Evolutionary conservation across 2,797 vertebrate species (phyloP), one percentile per base, ranked within the genome.

Genomic region (Aselliscus stoliczkanus): DNA sequence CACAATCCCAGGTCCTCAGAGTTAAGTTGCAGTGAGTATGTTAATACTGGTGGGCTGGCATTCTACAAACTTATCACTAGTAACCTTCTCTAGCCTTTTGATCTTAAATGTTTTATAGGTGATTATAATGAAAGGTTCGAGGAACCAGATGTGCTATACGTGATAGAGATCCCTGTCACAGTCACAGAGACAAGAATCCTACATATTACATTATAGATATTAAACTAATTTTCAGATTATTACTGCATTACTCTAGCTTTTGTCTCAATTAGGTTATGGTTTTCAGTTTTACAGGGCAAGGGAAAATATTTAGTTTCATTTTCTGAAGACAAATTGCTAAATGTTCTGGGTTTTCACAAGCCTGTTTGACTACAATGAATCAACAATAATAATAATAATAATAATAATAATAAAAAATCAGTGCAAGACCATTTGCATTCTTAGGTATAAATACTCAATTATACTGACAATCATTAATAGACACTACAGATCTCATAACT

Each of bases 11-110:
- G 50, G 42, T 27, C 82, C 73, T 81, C 42, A 58, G 31, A 96
- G 64, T 39, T 52, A 56, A 72, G 65, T 7, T 27, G 5, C 47
- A 76, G 80, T 54, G 72, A 93, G 56, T 25, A 92, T 52, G 12
- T 88, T 88, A 60, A 34, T 90, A 94, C 44, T 95, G 95, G 93
- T 93, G 92, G 76, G 60, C 88, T 96, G 96, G 93, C 76, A 56
- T 34, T 96, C 96, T 90, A 96, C 76, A 87, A 58, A 44, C n/a
- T 92, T 84, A 77, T 89, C 62, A 64, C 14, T 94, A 72, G 89
- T 37, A 96, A 88, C 56, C 52, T 88, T 79, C 11, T 92, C 64
- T 77, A 80, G 90, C 34, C 70, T 93, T 96, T 85, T 95, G 58
- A 96, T 94, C 75, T 93, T 87, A 96, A 88, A 77, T 56, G 42